Conservation (phyloP, 2,113 vertebrate genomes). For the Grantiella picta region DNA sequence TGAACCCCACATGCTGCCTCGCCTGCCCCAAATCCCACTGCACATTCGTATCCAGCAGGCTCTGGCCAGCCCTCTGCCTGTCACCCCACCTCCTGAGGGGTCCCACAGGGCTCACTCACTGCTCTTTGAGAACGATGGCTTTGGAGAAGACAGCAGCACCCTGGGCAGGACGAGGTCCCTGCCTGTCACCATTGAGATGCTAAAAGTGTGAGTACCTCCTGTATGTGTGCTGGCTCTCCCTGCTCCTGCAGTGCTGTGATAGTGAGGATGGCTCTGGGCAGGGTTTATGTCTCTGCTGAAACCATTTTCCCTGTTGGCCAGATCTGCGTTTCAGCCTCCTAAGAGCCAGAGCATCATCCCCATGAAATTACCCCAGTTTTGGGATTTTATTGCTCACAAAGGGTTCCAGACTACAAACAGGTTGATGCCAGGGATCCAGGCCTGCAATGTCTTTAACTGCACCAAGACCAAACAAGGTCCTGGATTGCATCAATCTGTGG, state of each 20-base stretch:
- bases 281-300: not conserved
- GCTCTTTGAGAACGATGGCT: slow-evolving; percentile 86
- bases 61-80: slow-evolving; percentile 85
- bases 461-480: not conserved
- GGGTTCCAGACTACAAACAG: not conserved
- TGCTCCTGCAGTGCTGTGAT: not conserved
- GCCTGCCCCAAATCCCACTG: slow-evolving; percentile 82
- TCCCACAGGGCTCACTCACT: slow-evolving; percentile 87
- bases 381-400: not conserved
- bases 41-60: slow-evolving; percentile 98
- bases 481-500: not conserved
- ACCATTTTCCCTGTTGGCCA: not conserved
- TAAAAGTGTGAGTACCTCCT: slow-evolving; percentile 89
- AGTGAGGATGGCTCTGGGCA: not conserved
- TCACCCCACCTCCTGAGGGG: slow-evolving; percentile 82
- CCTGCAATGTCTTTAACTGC: not conserved
- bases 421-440: not conserved
- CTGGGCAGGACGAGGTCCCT: slow-evolving; percentile 81
- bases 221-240: rapidly evolving
- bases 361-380: not conserved
- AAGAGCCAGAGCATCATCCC: not conserved
- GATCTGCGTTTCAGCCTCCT: not conserved
- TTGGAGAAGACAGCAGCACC: slow-evolving; percentile 75
- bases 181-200: slow-evolving; percentile 92
- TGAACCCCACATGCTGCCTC: slow-evolving; percentile 66